Evolutionary conservation across 2,797 vertebrate species (phyloP).

Genomic region (Hoplostethus atlanticus): DNA sequence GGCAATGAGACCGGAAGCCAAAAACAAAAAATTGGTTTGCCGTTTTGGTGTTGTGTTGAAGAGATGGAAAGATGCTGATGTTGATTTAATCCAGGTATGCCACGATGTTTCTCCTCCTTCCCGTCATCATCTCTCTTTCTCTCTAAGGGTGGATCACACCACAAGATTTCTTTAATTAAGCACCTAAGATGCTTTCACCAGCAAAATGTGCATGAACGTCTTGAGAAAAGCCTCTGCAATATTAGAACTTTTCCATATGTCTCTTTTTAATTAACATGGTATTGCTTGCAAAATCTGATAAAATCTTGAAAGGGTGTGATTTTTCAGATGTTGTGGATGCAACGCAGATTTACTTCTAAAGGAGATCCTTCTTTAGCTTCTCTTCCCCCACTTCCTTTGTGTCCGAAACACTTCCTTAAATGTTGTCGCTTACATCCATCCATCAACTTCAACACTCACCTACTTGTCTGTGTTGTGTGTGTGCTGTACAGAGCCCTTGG

Average conservation of each 20-base stretch:
- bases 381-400: not conserved
- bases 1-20: not conserved
- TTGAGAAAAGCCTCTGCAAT: not conserved
- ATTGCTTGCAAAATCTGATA: conserved; percentile 10
- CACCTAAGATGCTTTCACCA: not conserved
- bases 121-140: not conserved
- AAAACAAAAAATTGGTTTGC: not conserved
- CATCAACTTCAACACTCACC: not conserved
- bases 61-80: not conserved
- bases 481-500: no score
- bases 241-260: not conserved
- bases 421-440: not conserved
- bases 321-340: not conserved
- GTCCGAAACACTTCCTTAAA: not conserved
- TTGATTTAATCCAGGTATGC: not conserved
- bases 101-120: not conserved
- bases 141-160: conserved; percentile 1
- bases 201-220: not conserved
- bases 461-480: conserved; percentile 6
- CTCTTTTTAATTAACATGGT: not conserved
- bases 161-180: not conserved
- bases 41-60: not conserved
- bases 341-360: not conserved
- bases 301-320: not conserved
- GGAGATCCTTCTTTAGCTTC: not conserved